Evolutionary conservation across 1,140 invertebrate species (phyloP).

Genomic region (Drosophila nannoptera): DNA sequence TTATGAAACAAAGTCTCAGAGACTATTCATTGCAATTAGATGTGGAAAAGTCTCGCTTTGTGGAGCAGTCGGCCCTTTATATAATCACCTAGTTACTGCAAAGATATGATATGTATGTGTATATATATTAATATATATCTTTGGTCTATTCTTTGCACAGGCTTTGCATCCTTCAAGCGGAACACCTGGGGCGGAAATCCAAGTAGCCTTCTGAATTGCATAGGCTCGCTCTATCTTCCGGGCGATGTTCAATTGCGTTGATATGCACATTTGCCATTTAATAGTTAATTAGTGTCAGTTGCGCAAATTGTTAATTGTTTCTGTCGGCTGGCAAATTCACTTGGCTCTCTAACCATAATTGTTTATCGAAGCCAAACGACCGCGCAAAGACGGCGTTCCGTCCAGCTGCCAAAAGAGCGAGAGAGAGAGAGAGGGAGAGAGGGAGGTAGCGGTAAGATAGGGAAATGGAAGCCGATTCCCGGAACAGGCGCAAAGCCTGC

Average conservation of each 20-base stretch:
- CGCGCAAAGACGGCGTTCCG: conserved; percentile 46
- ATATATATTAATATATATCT: too few species aligned
- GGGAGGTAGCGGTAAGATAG: neutral
- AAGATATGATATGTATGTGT: too few species aligned
- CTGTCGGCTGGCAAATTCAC: conserved; percentile 61
- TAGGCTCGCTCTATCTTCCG: too few species aligned
- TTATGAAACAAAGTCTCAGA: too few species aligned
- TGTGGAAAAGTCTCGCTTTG: too few species aligned
- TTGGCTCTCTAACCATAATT: conserved; percentile 56
- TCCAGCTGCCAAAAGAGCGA: neutral
- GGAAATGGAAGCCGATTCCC: neutral
- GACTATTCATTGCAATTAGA: too few species aligned
- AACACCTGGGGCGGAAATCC: too few species aligned
- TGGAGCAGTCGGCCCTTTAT: too few species aligned
- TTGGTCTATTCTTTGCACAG: too few species aligned
- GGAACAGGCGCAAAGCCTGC: neutral
- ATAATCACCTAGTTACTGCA: too few species aligned
- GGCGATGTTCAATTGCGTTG: neutral
- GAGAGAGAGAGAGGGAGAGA: neutral
- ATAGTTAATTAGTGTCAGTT: conserved; percentile 73
- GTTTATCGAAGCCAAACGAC: conserved; percentile 68
- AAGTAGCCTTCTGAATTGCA: too few species aligned
- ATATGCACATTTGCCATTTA: conserved; percentile 38
- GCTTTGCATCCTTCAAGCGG: too few species aligned
- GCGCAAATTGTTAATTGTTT: conserved; percentile 64